phyloP scores from a whole-genome alignment of 2,888 invertebrate genomes.

The Cremastobaeus sp. region DNA sequence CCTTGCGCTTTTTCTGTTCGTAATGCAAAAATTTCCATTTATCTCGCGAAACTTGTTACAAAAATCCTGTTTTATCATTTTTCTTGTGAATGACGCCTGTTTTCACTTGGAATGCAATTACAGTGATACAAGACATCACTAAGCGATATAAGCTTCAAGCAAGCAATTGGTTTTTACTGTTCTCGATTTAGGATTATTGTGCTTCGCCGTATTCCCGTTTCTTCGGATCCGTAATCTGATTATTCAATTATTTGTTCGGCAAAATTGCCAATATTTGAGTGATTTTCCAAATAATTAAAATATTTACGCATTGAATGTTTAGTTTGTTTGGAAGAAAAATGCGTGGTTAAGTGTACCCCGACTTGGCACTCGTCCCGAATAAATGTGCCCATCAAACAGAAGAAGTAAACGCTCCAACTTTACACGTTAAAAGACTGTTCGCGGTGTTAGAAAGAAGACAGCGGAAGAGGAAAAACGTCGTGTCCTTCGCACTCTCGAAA shows the following conservation, averaged over 20 bases:
- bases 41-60: conserved; percentile 9
- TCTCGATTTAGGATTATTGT: neutral
- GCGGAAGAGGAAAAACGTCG: neutral
- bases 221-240: no score
- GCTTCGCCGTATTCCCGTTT: no score
- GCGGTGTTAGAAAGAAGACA: neutral
- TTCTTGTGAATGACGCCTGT: conserved; percentile 11
- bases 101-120: conserved; percentile 21
- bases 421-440: neutral
- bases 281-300: no score
- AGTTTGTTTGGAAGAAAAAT: no score
- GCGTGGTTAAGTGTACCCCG: no score
- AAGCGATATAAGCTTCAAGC: neutral
- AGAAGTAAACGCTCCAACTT: neutral
- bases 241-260: no score
- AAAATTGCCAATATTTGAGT: no score
- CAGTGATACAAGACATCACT: conserved; percentile 14
- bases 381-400: no score
- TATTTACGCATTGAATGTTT: no score
- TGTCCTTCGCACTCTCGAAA: conserved; percentile 22
- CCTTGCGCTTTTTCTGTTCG: conserved; percentile 1
- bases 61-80: conserved; percentile 29
- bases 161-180: conserved; percentile 5
- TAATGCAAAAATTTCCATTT: conserved; percentile 15
- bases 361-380: no score